Percentiles rank a stretch among this genome's conserved stretches.
phyloP scores from a whole-genome alignment of 2,888 invertebrate species.

The Parnassius glacialis region DNA sequence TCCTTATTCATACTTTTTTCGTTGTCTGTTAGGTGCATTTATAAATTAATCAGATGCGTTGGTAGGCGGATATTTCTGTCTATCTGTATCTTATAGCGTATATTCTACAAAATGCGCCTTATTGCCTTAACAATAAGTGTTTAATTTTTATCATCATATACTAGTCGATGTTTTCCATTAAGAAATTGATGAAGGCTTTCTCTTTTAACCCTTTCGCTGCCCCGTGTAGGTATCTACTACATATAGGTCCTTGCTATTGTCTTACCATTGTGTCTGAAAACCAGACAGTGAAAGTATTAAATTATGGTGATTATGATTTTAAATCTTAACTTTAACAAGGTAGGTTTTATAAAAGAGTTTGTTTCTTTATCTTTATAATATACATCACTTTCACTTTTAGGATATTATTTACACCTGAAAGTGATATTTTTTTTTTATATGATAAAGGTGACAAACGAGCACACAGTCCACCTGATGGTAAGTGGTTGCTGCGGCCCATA shows the following conservation, averaged over 20 bases:
- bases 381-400: no score
- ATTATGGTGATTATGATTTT: slow-evolving; percentile 10
- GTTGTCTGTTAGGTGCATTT: slow-evolving; percentile 12
- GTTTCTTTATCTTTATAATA: neutral
- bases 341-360: slow-evolving; percentile 14
- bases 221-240: neutral
- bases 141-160: neutral
- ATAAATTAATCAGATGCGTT: slow-evolving; percentile 23
- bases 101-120: slow-evolving; percentile 4
- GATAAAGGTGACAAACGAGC: no score
- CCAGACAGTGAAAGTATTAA: no score
- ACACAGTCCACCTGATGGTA: no score
- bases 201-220: neutral
- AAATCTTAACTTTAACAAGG: slow-evolving; percentile 13
- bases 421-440: no score
- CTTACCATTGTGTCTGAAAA: no score
- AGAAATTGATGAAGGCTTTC: slow-evolving; percentile 14
- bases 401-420: no score
- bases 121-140: neutral
- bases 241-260: no score
- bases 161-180: neutral
- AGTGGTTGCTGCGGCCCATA: no score
- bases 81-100: slow-evolving; percentile 3
- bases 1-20: slow-evolving; percentile 16
- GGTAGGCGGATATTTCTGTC: slow-evolving; percentile 17